Base-by-base conservation (phyloP, 2,888 invertebrate genomes). In the Lochmaea crataegi region DNA sequence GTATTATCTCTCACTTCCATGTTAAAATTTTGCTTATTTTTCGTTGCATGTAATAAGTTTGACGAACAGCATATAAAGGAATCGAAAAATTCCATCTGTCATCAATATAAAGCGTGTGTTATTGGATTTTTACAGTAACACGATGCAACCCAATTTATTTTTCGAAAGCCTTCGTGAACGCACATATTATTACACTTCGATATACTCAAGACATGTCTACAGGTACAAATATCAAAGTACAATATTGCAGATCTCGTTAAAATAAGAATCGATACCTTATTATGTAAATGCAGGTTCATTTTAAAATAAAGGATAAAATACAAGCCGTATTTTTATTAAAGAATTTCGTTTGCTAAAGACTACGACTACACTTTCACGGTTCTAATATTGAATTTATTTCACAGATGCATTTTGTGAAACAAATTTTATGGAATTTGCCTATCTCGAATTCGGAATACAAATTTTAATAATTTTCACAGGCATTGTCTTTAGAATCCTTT, bases 211-310 rank as follows among this genome's bases (percentile, higher is more conserved):
- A 18, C 53, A 53, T 53, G 53, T 53, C 53, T 53, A 18, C 18
- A 53, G 53, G 53, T 18, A 53, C 58, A 58, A 57, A 57, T 16
- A 57, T 16, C 66, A 41, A 63, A 16, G 22, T 63, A 63, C 56
- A 68, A 16, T 60, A 51, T 61, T 51, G 61, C 32, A 61, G 61
- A 68, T 61, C 61, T 48, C 61, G 61, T 69, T 53, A 56, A 69
- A 69, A 26, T 53, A 63, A 69, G 11, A 69, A 69, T 69, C 69
- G 63, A 69, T 69, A 69, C 7, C 69, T 63, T 63, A 63, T 63
- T 69, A 69, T 69, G 53, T 12, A 63, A 69, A 69, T 69, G 69
- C 63, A 63, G 18, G 32, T 38, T 41, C 53, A 63, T 69, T 69
- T 53, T 42, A 14, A 38, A 63, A 63, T 69, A 63, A 69, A 69